Base-by-base conservation (phyloP, 2,113 vertebrate species). In the Rhea americana region DNA sequence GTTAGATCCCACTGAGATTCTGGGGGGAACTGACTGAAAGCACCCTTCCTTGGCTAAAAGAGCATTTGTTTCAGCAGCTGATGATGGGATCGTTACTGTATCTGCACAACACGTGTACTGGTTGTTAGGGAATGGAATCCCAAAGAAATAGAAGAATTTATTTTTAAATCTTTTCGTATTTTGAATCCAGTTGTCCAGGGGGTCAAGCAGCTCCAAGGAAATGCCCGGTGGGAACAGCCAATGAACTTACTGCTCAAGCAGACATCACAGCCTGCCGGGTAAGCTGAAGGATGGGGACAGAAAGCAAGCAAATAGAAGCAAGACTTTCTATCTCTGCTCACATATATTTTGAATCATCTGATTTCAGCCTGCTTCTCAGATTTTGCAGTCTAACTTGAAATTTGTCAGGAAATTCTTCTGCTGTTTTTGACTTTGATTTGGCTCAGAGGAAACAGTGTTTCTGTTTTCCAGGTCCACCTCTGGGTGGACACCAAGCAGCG, bases 191-290 rank as follows among this genome's bases (percentile, higher is more conserved):
- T 91, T 98, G 97, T 65, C 96, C 78, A 24, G 98, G 98, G 13
- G 97, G 97, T 81, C 93, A 41, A 37, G 97, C 96, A 79, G 97
- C 97, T 81, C 97, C 97, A 6, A 96, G 95, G 77, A 97, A 87
- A 92, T 98, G 98, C 75, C 97, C 97, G 0, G 30, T 71, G 47
- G 97, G 98, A 86, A 98, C 98, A 45, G 97, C 97, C 87, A 98
- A 98, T 82, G 81, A 96, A 4, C 93, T 97, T 59, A 95, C 97
- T 5, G 98, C 96, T 28, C 98, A 97, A 90, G 94, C 85, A 56
- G 88, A 95, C 7, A 48, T 96, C 58, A 73, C 91, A 13, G 97
- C 98, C 70, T 98, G 98, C 91, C 97, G 98, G 98, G 98, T 99
- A 77, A 96, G 50, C 16, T 66, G 47, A 1, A 39, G 61, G 48